These are phyloP conservation scores for Nothocercus nigrocapillus DNA, from an alignment of 2,113 vertebrate genomes.

Conservation along the genomic window DNA sequence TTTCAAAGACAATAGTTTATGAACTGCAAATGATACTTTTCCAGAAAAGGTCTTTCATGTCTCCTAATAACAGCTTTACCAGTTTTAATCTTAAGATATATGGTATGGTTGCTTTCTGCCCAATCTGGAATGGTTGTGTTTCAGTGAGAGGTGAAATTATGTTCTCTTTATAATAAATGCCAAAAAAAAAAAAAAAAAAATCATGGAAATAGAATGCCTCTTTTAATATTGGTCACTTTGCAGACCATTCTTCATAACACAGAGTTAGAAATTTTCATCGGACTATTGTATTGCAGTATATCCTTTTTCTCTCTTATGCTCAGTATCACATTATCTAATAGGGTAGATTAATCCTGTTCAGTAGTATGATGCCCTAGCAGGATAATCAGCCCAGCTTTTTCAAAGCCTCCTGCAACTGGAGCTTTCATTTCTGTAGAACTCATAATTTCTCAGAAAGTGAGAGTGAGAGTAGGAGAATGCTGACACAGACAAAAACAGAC, in stretches of 20 bases:
- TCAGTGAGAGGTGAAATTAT: neutral
- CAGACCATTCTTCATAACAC: neutral
- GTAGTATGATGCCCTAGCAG: neutral
- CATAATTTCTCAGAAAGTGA: neutral
- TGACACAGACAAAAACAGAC: neutral
- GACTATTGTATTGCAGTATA: neutral
- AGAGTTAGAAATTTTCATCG: neutral
- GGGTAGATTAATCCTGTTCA: neutral
- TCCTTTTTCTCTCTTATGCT: neutral
- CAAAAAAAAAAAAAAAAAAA: neutral
- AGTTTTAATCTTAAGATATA: neutral
- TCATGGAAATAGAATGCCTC: neutral
- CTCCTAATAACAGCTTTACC: neutral
- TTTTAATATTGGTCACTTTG: neutral
- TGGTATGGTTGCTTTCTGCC: neutral
- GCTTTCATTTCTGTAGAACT: neutral
- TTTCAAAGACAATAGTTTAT: conserved; percentile 4
- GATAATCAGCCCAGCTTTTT: neutral
- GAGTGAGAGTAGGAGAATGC: neutral
- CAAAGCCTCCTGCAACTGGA: neutral
- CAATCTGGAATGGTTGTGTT: neutral
- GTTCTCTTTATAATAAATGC: neutral
- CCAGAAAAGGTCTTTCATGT: neutral
- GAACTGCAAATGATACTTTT: neutral
- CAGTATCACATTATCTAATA: neutral